Conservation (phyloP, 2,888 invertebrate species). For the Oxytorus armatus region DNA sequence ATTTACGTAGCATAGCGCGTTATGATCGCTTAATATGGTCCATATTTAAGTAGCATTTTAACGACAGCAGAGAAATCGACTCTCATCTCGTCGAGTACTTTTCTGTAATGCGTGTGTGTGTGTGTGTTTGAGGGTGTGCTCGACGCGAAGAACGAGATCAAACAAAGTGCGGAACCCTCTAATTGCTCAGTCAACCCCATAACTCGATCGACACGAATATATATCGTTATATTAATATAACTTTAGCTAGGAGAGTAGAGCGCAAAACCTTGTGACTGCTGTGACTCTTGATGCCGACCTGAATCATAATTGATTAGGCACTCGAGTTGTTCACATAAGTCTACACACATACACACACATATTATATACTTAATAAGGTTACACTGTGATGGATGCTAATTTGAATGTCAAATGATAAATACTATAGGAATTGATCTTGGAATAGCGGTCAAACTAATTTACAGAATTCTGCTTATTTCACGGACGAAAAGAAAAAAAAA, state of each 20-base stretch:
- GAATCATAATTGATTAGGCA: slow-evolving; percentile 49
- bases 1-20: not conserved
- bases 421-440: not conserved
- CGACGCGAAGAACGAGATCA: slow-evolving; percentile 20
- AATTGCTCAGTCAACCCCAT: slow-evolving; percentile 51
- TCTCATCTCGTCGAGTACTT: slow-evolving; percentile 6
- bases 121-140: not conserved
- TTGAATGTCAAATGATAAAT: slow-evolving; percentile 30
- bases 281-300: not conserved
- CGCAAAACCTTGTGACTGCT: slow-evolving; percentile 35
- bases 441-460: slow-evolving; percentile 5
- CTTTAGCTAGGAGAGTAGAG: not conserved
- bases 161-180: slow-evolving; percentile 41
- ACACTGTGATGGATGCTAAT: slow-evolving; percentile 29
- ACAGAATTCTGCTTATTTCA: not conserved
- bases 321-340: slow-evolving; percentile 11
- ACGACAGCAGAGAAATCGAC: slow-evolving; percentile 12
- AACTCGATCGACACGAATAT: slow-evolving; percentile 26
- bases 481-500: not conserved
- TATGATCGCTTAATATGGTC: not conserved
- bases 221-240: not conserved
- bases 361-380: not conserved
- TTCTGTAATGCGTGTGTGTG: too few relatives aligned
- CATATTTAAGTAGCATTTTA: slow-evolving; percentile 39
- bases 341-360: not conserved